Base-by-base conservation (phyloP, 2,888 invertebrate species). In the Caenorhabditis imperialis region DNA sequence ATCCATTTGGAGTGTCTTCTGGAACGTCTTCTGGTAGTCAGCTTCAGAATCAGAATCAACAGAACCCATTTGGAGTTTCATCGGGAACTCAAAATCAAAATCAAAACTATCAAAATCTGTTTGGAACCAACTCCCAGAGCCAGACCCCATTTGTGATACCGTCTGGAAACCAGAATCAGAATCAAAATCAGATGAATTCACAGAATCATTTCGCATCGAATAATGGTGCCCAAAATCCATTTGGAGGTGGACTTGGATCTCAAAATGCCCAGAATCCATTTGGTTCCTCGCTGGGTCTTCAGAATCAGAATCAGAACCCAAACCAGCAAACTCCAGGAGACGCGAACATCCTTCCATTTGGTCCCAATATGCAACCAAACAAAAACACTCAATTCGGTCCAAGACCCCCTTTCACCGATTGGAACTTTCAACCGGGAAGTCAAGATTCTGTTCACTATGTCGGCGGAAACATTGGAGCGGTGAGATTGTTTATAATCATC, bases 391-490 rank as follows among this genome's bases (percentile, higher is more conserved):
- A 20, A 16, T 51, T 61, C 35, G 57, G 55, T 7, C 63, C 55
- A 10, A 48, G 42, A 25, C 45, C 62, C 18, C 45, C 37, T 45
- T 45, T 44, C 42, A 42, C 57, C 16, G 65, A 65, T 18, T 65
- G 65, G 65, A 65, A 65, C 27, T 65, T 65, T 48, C 65, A 65
- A 40, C 65, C 65, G 16, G 65, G 65, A 37, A 57, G 50, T 50
- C 55, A 65, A 42, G 48, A 47, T n/a, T n/a, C n/a, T n/a, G 65
- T 65, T 23, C 65, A 65, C 27, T 65, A 30, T 27, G 48, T 65
- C n/a, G 65, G 65, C 23, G 55, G 45, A 22, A 33, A 38, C 14
- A n/a, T 30, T 18, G 18, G 16, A 1, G 42, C 10, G 10, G 30
- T 30, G 30, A 30, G 30, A 30, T 30, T 30, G 6, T 30, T 30